Base-by-base conservation (phyloP, 2,113 vertebrate genomes). In the Grallaria varia region DNA sequence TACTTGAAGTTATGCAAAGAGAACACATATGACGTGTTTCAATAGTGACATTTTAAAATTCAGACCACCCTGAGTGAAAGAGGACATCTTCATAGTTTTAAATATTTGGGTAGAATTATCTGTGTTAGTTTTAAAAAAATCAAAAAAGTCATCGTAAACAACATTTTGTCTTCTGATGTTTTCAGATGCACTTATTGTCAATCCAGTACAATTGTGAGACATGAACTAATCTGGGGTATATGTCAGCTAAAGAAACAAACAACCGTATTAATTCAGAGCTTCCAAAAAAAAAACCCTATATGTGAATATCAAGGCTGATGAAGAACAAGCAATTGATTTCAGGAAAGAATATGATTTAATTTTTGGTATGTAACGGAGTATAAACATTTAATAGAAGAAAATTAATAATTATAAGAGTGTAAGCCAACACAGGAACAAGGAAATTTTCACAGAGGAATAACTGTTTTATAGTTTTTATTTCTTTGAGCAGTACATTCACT, bases 211-310 rank as follows among this genome's bases (percentile, higher is more conserved):
- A 30, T 25, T 52, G 27, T n/a, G 21, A 89, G 33, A 87, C 13
- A 40, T 25, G 8, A 83, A 33, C 19, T 44, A 16, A 68, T 85
- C 67, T 69, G 58, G 15, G 45, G 19, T 11, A 21, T 74, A 20
- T 23, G 4, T 37, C 12, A 4, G 25, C 40, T 66, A 44, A 64
- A 58, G 25, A 67, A 86, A 18, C 6, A 44, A 94, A 72, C 10
- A 64, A 12, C 2, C 6, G 12, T 44, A 7, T 45, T 58, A 66
- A 31, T 44, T 58, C 45, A 62, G 15, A 5, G 8, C 7, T 85
- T 42, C 14, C 1, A 39, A 67, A 89, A 42, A 52, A 3, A 0
- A 6, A 10, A 42, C 10, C 6, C 17, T 31, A 3, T 33, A 35
- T 14, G 31, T 59, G 28, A 45, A 37, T 45, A 75, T 47, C 39